phyloP scores from a whole-genome alignment of 2,797 vertebrate species.

The Picus viridis region DNA sequence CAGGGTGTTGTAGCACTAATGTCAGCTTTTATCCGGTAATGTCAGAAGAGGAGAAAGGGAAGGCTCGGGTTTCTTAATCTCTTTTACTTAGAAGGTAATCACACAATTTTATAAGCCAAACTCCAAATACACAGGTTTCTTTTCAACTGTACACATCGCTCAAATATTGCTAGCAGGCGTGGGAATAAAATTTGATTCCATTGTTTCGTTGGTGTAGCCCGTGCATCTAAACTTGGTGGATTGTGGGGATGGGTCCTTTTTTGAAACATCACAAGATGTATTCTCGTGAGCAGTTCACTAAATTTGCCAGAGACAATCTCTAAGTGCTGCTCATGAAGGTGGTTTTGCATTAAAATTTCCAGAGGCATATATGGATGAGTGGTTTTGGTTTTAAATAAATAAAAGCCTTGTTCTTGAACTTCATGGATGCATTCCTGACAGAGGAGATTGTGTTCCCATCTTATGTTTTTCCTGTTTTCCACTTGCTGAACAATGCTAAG shows the following conservation, averaged over 20 bases:
- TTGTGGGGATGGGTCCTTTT: neutral
- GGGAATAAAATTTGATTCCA: neutral
- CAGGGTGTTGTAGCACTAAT: neutral
- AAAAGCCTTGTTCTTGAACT: neutral
- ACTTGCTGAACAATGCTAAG: neutral
- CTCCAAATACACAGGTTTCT: neutral
- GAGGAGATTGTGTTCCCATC: neutral
- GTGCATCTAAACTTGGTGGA: neutral
- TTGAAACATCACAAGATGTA: neutral
- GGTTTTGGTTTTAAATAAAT: neutral
- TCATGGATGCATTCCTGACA: neutral
- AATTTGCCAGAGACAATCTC: neutral
- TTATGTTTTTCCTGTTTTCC: neutral
- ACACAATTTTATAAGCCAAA: neutral
- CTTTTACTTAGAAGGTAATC: neutral
- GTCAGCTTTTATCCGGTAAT: neutral
- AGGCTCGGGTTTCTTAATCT: neutral
- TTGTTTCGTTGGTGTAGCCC: neutral
- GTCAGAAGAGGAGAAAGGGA: neutral
- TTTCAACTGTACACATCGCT: neutral
- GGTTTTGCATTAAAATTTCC: neutral
- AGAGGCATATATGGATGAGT: neutral
- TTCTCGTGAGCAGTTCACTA: neutral
- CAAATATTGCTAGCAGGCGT: neutral
- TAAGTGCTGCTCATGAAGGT: neutral